Evolutionary conservation across 1,140 invertebrate species (phyloP).

Genomic region (Amphibalanus amphitrite): DNA sequence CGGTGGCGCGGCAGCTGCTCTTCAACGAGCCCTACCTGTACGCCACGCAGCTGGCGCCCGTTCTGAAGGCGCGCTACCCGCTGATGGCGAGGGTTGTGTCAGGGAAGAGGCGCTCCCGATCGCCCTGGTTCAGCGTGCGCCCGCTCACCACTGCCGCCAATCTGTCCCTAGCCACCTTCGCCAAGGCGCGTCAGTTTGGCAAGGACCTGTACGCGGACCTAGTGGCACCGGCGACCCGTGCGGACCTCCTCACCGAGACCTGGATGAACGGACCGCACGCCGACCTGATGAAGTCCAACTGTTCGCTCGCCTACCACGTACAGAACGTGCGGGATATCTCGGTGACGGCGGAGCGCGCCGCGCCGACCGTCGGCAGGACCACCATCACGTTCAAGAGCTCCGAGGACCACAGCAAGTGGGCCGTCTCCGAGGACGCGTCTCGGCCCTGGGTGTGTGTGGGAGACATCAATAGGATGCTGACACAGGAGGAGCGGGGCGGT

Average conservation of each 20-base stretch:
- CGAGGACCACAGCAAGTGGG: slow-evolving; percentile 85
- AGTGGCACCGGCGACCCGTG: slow-evolving; percentile 52
- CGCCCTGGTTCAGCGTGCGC: slow-evolving; percentile 42
- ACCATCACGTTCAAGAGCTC: slow-evolving; percentile 44
- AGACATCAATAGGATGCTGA: slow-evolving; percentile 78
- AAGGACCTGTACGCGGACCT: slow-evolving; percentile 64
- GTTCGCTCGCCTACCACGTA: slow-evolving; percentile 29
- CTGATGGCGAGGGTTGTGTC: slow-evolving; percentile 41
- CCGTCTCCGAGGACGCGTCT: slow-evolving; percentile 40
- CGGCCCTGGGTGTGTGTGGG: slow-evolving; percentile 65
- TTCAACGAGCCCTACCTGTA: slow-evolving; percentile 58
- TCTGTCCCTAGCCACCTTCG: slow-evolving; percentile 50
- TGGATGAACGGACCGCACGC: slow-evolving; percentile 57
- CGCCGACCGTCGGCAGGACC: slow-evolving; percentile 9
- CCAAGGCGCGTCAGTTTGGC: slow-evolving; percentile 54
- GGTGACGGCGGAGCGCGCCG: slow-evolving; percentile 32
- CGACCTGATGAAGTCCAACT: slow-evolving; percentile 48
- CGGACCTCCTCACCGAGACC: slow-evolving; percentile 58
- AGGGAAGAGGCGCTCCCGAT: slow-evolving; percentile 36
- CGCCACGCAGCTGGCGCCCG: slow-evolving; percentile 35
- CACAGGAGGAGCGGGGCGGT: slow-evolving; percentile 57
- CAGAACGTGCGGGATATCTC: slow-evolving; percentile 53
- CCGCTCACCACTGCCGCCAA: slow-evolving; percentile 38
- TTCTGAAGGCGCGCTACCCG: slow-evolving; percentile 32
- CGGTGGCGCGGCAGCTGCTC: slow-evolving; percentile 49